phyloP scores from a whole-genome alignment of 1,140 invertebrate species.

The Drosophila mojavensis region DNA sequence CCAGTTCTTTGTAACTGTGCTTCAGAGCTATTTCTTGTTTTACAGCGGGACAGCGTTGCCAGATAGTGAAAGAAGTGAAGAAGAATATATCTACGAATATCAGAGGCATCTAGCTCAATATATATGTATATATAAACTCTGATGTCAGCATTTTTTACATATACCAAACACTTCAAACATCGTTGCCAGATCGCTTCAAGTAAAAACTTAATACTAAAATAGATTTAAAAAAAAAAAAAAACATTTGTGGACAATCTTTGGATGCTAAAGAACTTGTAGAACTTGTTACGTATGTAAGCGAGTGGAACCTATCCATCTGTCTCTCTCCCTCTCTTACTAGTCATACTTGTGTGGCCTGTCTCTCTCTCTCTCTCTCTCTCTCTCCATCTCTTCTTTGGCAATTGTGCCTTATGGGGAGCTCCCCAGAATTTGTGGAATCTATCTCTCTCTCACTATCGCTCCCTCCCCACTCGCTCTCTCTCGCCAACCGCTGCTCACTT shows the following conservation, averaged over 20 bases:
- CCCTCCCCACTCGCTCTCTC: not conserved
- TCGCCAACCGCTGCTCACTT: slow-evolving; percentile 53
- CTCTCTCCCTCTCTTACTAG: not conserved
- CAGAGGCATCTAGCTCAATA: no score
- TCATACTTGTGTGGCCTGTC: slow-evolving; percentile 18
- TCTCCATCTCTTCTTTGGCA: no score
- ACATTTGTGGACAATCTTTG: slow-evolving; percentile 57
- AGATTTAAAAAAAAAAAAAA: slow-evolving; percentile 1
- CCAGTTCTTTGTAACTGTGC: no score
- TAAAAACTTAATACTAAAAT: slow-evolving; percentile 2
- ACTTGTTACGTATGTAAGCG: not conserved
- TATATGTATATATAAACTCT: no score
- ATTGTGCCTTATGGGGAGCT: no score
- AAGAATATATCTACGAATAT: no score
- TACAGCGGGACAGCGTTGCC: no score
- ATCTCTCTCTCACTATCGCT: not conserved
- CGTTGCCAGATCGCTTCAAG: not conserved
- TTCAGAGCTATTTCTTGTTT: no score
- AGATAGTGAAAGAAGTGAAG: no score
- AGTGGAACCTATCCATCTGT: not conserved
- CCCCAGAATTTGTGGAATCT: no score
- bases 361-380: slow-evolving; percentile 4
- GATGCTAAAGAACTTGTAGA: slow-evolving; percentile 38
- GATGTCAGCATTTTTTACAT: no score
- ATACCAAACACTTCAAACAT: no score